Evolutionary conservation across 2,113 vertebrate species (phyloP), one percentile per base, ranked within the genome.

Genomic region (Osmerus eperlanus): DNA sequence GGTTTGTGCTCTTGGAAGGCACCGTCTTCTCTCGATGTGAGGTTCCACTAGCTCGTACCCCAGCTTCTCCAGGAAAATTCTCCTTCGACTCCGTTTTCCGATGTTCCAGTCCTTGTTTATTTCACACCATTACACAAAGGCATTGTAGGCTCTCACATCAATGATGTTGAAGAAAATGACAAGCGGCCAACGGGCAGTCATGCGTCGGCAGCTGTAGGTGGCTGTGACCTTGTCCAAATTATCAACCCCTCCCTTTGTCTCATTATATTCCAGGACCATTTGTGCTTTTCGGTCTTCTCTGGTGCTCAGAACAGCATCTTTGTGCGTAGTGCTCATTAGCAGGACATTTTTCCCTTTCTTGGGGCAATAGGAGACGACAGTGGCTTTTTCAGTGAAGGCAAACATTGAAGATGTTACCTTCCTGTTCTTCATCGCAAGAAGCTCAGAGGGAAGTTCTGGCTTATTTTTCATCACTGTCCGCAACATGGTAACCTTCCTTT

Each of bases 161-260:
- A 67, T 70, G 62, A 79, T 75, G 73, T 79, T 68, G 69, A 71
- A 73, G 56, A 73, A 80, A 32, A 76, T 62, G 9, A 76, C 73
- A 67, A 72, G 52, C 32, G 73, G 68, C 72, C 64, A 76, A 32
- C 23, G 64, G n/a, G 65, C 65, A 66, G 74, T 68, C 78, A 71
- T 76, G 74, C 59, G 19, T 68, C 63, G 28, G 63, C 65, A 76
- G 74, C 59, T 76, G 71, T 65, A 79, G 25, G 77, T 68, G 25
- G 55, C 59, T 52, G 63, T 72, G 18, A 75, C 25, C 54, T 75
- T 70, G 23, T 69, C 73, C 18, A 61, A 21, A 21, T 68, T 69
- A 36, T 75, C 73, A 53, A 75, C 73, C n/a, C 65, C 66, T 51
- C 73, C 73, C 51, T 74, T 69, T 21, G 67, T 69, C 16, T 55